A percentile compares a stretch with the other conserved stretches of the same genome.
Conservation (phyloP, 1,140 invertebrate genomes). For the Marisa cornuarietis region DNA sequence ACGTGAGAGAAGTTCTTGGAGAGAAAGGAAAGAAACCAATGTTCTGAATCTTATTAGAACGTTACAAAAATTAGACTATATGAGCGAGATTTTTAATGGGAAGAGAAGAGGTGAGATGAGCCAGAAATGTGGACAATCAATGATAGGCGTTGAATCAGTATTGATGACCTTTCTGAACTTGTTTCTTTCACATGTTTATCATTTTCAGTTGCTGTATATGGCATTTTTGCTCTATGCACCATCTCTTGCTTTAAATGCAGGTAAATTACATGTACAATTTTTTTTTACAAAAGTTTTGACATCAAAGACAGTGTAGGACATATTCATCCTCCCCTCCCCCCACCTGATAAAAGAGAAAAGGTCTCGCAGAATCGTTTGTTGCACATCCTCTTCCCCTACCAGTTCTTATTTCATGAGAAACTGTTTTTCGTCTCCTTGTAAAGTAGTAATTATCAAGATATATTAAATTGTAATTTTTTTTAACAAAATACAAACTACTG, state of each 20-base stretch:
- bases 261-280: constrained; percentile 19
- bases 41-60: not conserved
- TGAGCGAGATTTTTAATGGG: not conserved
- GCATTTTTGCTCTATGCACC: constrained; percentile 93
- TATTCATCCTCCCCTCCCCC: not conserved
- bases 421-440: not conserved
- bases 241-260: constrained; percentile 87
- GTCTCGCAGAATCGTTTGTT: too few relatives aligned
- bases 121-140: not conserved
- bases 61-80: not conserved
- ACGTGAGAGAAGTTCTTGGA: too few relatives aligned
- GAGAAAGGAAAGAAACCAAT: too few relatives aligned
- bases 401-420: too few relatives aligned
- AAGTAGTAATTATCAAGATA: not conserved
- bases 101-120: not conserved
- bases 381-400: too few relatives aligned
- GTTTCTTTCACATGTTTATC: not conserved
- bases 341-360: too few relatives aligned
- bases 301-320: not conserved
- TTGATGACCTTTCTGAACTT: not conserved
- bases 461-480: not conserved
- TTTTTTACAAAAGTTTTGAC: not conserved
- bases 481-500: too few relatives aligned
- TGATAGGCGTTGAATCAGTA: not conserved
- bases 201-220: constrained; percentile 82